These are phyloP conservation scores for Chiroxiphia lanceolata DNA, from an alignment of 2,797 vertebrate genomes.

Conservation along the genomic window DNA sequence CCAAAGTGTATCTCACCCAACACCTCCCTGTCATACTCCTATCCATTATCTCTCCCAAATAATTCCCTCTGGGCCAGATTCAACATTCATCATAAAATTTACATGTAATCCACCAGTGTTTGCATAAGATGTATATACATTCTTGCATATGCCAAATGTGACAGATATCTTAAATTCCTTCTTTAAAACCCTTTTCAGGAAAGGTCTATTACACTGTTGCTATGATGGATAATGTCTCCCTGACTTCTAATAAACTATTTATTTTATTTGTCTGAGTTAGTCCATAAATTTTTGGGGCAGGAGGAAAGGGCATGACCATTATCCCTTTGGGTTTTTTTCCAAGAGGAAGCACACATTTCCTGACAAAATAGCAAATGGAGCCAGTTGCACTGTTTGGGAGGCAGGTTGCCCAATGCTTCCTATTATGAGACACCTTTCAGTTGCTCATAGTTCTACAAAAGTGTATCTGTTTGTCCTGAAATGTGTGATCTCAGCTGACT, in stretches of 20 bases:
- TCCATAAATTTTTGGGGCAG: background rate
- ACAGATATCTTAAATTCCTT: constrained; percentile 7
- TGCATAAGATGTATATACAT: background rate
- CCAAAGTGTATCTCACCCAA: background rate
- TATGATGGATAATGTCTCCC: background rate
- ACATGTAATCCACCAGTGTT: background rate
- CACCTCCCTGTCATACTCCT: background rate
- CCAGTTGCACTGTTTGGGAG: background rate
- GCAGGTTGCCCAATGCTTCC: background rate
- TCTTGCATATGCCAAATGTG: background rate
- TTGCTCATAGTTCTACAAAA: background rate
- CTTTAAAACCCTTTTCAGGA: background rate
- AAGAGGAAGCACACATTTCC: constrained; percentile 36
- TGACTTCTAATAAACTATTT: background rate
- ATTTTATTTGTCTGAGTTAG: constrained; percentile 18
- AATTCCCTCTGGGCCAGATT: background rate
- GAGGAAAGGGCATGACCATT: background rate
- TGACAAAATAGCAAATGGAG: background rate
- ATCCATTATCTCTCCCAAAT: background rate
- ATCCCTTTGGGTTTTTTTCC: background rate
- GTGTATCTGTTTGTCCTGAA: background rate
- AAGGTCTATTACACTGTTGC: background rate
- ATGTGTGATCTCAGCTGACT: background rate
- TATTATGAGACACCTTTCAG: background rate
- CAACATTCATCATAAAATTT: background rate